Conservation (phyloP, 2,888 invertebrate genomes). For the Lasioglossum villosulum region DNA sequence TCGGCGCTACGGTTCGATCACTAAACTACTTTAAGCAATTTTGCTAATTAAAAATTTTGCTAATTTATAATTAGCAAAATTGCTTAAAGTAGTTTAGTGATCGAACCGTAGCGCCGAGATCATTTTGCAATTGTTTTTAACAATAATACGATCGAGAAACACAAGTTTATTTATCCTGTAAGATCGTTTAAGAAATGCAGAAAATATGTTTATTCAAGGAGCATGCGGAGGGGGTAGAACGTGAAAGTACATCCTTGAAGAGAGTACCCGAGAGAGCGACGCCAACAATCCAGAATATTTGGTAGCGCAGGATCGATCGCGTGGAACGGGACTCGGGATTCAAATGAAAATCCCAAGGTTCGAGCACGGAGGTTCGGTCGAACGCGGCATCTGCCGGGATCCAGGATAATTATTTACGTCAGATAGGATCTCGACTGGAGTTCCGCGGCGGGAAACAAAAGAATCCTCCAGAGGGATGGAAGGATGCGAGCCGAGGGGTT, state of each 20-base stretch:
- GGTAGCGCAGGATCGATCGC: slow-evolving; percentile 40
- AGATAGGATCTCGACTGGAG: slow-evolving; percentile 82
- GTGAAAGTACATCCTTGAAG: not conserved
- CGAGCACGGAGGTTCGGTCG: slow-evolving; percentile 28
- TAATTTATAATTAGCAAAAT: too few relatives aligned
- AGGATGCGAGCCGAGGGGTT: slow-evolving; percentile 49
- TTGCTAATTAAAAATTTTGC: too few relatives aligned
- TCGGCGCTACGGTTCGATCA: too few relatives aligned
- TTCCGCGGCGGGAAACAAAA: slow-evolving; percentile 80
- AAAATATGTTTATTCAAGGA: too few relatives aligned
- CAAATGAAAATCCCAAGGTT: slow-evolving; percentile 72
- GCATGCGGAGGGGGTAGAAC: not conserved
- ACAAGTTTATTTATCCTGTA: too few relatives aligned
- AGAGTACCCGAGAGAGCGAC: not conserved
- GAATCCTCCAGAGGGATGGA: slow-evolving; percentile 71
- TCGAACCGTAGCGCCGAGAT: too few relatives aligned
- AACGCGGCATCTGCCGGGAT: slow-evolving; percentile 72
- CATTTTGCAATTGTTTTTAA: too few relatives aligned
- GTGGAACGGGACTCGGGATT: slow-evolving; percentile 56
- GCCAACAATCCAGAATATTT: slow-evolving; percentile 62
- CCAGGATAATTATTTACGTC: slow-evolving; percentile 84
- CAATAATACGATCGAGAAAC: too few relatives aligned
- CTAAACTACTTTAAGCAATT: too few relatives aligned
- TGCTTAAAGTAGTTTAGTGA: too few relatives aligned
- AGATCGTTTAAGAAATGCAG: too few relatives aligned